Percentiles rank a stretch among this genome's conserved stretches.
phyloP scores from a whole-genome alignment of 2,113 vertebrate species.

The Tautogolabrus adspersus region DNA sequence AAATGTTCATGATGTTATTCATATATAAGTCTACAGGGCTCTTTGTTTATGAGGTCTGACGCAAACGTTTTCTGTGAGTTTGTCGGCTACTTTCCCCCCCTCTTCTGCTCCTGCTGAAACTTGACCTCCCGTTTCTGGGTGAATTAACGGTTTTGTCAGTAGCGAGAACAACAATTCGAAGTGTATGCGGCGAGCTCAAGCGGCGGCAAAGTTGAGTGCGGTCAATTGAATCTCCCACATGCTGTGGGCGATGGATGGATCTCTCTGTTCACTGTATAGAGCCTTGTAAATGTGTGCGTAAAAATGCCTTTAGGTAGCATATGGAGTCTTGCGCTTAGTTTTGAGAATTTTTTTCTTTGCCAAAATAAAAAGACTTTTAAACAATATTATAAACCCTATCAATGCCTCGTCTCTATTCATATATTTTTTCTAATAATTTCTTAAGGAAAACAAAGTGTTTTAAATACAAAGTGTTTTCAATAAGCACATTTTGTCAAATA shows the following conservation, averaged over 20 bases:
- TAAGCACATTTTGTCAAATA: too few relatives aligned
- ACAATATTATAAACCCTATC: too few relatives aligned
- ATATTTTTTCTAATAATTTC: too few relatives aligned
- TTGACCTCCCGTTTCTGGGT: conserved; percentile 79
- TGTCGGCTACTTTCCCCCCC: conserved; percentile 14
- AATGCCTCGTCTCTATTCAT: too few relatives aligned
- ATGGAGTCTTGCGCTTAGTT: not conserved
- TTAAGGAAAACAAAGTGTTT: too few relatives aligned
- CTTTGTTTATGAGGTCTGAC: conserved; percentile 43
- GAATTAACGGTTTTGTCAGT: conserved; percentile 80
- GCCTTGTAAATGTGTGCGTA: conserved; percentile 47
- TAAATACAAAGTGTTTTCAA: too few relatives aligned
- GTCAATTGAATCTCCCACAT: conserved; percentile 74
- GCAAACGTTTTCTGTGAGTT: conserved; percentile 50
- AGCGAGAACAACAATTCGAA: conserved; percentile 74
- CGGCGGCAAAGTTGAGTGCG: conserved; percentile 75
- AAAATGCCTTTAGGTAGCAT: conserved; percentile 9
- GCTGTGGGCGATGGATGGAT: conserved; percentile 47
- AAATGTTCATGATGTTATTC: not conserved
- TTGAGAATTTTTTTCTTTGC: not conserved
- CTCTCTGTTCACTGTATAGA: conserved; percentile 27
- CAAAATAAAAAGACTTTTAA: too few relatives aligned
- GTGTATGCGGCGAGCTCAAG: conserved; percentile 63
- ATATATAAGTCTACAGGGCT: not conserved
- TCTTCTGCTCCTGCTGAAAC: conserved; percentile 57